These are phyloP conservation scores for Labia minor DNA, from an alignment of 2,888 invertebrate genomes.

Conservation along the genomic window DNA sequence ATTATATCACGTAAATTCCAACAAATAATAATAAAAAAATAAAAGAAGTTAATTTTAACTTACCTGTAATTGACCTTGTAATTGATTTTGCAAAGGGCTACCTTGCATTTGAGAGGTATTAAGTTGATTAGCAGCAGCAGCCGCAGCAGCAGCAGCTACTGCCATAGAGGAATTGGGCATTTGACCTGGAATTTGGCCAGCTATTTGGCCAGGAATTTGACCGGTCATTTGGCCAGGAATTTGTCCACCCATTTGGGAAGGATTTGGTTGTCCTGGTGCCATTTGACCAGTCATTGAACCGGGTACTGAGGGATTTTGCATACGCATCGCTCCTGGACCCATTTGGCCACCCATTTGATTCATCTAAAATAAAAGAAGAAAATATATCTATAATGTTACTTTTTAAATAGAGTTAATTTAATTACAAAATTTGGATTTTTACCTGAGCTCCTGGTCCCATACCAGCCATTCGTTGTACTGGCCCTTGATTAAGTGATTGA, in stretches of 20 bases:
- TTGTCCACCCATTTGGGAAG: too few relatives aligned
- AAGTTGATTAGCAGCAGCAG: constrained; percentile 27
- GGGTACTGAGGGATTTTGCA: neutral
- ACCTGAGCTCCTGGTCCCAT: constrained; percentile 29
- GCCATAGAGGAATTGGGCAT: constrained; percentile 20
- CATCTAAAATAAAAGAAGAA: constrained; percentile 15
- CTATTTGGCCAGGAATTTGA: constrained; percentile 37
- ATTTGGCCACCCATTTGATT: constrained; percentile 30
- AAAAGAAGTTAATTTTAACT: too few relatives aligned
- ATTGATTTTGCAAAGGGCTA: constrained; percentile 39
- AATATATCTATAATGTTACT: neutral
- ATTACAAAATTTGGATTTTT: too few relatives aligned
- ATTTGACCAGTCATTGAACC: constrained; percentile 32
- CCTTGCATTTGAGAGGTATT: constrained; percentile 28
- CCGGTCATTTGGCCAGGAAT: constrained; percentile 31
- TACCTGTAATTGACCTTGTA: constrained; percentile 34
- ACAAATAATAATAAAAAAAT: constrained; percentile 27
- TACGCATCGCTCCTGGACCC: constrained; percentile 23
- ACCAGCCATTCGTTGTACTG: constrained; percentile 41
- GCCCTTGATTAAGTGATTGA: constrained; percentile 61
- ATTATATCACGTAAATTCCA: neutral
- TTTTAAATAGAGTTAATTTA: neutral
- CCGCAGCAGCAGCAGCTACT: constrained; percentile 17
- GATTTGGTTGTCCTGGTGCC: constrained; percentile 16
- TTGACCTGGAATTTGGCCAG: constrained; percentile 31